These are phyloP conservation scores for Malaclemys terrapin DNA, from an alignment of 2,113 vertebrate genomes.

Conservation along the genomic window DNA sequence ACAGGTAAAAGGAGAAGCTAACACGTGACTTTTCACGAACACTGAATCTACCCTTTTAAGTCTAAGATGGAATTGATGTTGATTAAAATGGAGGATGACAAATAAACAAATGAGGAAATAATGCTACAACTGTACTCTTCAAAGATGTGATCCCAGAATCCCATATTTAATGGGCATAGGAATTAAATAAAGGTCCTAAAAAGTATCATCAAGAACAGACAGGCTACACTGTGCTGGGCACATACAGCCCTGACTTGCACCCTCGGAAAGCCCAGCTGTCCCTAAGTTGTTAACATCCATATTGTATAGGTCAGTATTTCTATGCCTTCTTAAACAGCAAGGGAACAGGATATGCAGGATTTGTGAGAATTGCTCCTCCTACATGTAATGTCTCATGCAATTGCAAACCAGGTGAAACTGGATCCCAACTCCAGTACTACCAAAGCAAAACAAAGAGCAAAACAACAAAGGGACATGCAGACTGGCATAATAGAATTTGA, in stretches of 20 bases:
- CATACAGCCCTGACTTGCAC: not conserved
- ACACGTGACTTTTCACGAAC: not conserved
- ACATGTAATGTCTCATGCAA: not conserved
- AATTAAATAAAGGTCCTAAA: not conserved
- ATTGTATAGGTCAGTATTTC: not conserved
- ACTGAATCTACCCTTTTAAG: not conserved
- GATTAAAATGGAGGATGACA: not conserved
- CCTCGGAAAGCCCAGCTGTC: rapidly evolving
- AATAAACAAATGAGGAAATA: not conserved
- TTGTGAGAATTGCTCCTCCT: not conserved
- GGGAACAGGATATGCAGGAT: not conserved
- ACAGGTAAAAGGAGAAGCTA: not conserved
- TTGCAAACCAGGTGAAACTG: not conserved
- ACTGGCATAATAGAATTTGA: not conserved
- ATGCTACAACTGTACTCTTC: rapidly evolving
- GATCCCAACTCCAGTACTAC: not conserved
- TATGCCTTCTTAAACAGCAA: not conserved
- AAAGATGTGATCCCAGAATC: not conserved
- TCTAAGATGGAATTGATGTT: not conserved
- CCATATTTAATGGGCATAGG: not conserved
- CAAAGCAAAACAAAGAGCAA: not conserved
- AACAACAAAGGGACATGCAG: not conserved
- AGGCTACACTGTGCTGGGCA: not conserved
- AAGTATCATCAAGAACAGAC: not conserved
- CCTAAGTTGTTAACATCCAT: not conserved